phyloP scores from a whole-genome alignment of 2,113 vertebrate genomes.

The Phoenicopterus ruber region DNA sequence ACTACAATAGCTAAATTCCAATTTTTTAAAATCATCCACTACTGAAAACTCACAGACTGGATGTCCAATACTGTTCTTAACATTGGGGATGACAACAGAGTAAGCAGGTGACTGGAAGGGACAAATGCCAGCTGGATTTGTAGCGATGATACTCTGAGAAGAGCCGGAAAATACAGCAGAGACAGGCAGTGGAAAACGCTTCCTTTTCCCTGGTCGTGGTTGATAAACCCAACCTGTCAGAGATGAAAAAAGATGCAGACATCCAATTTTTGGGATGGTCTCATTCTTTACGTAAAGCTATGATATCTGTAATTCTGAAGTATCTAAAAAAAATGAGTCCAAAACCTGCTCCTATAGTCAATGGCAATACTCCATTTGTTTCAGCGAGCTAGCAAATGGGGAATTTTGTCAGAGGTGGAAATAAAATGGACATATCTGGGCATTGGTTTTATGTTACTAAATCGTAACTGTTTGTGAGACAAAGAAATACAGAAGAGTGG shows the following conservation, averaged over 20 bases:
- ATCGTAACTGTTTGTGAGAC: background rate
- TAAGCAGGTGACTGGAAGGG: conserved; percentile 66
- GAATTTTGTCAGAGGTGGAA: background rate
- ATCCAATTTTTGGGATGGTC: background rate
- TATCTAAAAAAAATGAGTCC: background rate
- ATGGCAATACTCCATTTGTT: background rate
- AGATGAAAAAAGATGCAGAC: conserved; percentile 3
- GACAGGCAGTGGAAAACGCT: conserved; percentile 59
- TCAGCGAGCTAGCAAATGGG: background rate
- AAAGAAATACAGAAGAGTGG: background rate
- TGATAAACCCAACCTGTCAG: conserved; percentile 83
- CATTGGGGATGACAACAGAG: conserved; percentile 65
- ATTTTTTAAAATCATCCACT: background rate
- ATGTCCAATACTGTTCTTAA: conserved; percentile 64
- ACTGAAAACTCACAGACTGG: conserved; percentile 74
- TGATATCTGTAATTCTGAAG: background rate
- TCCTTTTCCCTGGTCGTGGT: conserved; percentile 77
- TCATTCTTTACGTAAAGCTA: background rate
- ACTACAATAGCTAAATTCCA: background rate
- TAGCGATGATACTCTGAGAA: conserved; percentile 66
- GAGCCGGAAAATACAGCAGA: conserved; percentile 50
- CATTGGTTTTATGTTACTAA: background rate
- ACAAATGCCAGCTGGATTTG: conserved; percentile 60
- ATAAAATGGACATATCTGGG: background rate
- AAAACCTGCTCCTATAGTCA: background rate